phyloP scores from a whole-genome alignment of 2,113 vertebrate genomes.

The Progne subis region DNA sequence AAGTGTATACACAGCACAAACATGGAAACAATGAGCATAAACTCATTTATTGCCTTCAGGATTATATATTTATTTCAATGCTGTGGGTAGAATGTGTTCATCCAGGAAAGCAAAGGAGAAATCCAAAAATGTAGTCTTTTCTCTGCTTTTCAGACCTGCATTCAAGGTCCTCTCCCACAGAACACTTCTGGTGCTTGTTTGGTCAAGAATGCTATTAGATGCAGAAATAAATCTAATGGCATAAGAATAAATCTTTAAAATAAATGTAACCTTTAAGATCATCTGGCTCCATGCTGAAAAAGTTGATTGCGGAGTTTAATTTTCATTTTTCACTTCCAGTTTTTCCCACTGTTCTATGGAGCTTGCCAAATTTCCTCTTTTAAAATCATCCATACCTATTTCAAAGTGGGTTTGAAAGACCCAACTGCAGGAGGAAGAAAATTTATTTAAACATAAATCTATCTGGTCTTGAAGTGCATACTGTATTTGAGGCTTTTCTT shows the following conservation, averaged over 20 bases:
- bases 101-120: neutral
- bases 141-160: neutral
- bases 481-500: neutral
- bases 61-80: neutral
- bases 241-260: constrained; percentile 5
- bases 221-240: neutral
- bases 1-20: neutral
- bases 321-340: neutral
- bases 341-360: neutral
- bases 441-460: neutral
- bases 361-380: neutral
- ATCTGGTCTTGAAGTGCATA: neutral
- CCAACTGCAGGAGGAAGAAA: neutral
- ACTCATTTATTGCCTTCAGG: neutral
- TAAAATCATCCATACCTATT: neutral
- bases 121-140: neutral
- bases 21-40: neutral
- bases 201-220: neutral
- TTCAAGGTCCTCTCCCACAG: neutral
- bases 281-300: neutral
- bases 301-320: neutral
- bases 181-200: neutral
- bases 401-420: neutral
- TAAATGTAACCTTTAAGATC: neutral
- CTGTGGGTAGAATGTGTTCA: neutral